A percentile compares a stretch with the other conserved stretches of the same genome.
Conservation (phyloP, 2,113 vertebrate genomes). For the Larimichthys polyactis region DNA sequence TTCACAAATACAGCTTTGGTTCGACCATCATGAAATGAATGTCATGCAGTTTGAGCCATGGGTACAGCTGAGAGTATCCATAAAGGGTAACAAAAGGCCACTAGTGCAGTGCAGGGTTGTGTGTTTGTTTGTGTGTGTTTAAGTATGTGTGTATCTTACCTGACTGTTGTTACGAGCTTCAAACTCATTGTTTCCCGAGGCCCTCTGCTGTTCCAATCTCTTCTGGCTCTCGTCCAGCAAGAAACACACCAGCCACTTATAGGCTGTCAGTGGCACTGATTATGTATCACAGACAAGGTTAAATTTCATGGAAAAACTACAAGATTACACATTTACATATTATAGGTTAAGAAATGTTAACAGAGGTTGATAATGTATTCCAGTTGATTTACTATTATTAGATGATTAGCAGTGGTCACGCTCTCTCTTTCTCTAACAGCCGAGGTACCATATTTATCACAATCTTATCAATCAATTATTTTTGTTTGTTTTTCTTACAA, state of each 20-base stretch:
- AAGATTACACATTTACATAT: background rate
- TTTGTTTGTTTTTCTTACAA: too few species aligned
- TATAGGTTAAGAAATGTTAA: too few species aligned
- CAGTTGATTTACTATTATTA: too few species aligned
- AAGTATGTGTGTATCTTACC: conserved; percentile 75
- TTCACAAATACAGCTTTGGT: background rate
- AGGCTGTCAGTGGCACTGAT: conserved; percentile 89
- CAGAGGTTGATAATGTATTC: too few species aligned
- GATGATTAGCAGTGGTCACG: too few species aligned
- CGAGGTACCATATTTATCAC: too few species aligned
- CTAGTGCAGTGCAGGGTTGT: background rate
- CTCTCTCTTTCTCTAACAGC: too few species aligned
- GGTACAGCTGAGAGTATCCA: too few species aligned
- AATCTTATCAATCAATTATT: too few species aligned
- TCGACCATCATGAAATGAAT: background rate
- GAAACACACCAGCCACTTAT: conserved; percentile 94
- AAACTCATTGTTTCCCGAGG: conserved; percentile 82
- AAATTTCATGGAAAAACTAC: background rate
- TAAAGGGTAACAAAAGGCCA: background rate
- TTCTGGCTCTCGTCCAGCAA: conserved; percentile 86
- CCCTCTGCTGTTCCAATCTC: conserved; percentile 83
- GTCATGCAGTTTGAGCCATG: too few species aligned
- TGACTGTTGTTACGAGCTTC: conserved; percentile 92
- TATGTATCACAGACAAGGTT: background rate
- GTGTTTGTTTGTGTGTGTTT: background rate